A percentile compares a stretch with the other conserved stretches of the same genome.
These are phyloP conservation scores for Drosophila vallismaia DNA, from an alignment of 2,888 invertebrate species.

Conservation along the genomic window DNA sequence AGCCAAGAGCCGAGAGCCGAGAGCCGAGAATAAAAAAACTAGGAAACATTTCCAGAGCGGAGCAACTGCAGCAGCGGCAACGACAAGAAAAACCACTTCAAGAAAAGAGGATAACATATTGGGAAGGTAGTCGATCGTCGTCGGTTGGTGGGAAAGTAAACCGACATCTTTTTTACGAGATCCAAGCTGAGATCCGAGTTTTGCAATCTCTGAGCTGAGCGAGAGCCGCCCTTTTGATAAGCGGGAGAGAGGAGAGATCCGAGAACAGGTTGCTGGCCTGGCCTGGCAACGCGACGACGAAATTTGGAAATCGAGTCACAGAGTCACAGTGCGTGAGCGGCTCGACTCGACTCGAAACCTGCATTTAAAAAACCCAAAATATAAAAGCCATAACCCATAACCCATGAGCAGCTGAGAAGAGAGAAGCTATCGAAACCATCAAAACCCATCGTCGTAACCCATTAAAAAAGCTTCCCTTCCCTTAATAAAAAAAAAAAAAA, in stretches of 20 bases:
- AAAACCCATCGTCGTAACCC: no score
- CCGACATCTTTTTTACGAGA: slow-evolving; percentile 74
- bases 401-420: slow-evolving; percentile 31
- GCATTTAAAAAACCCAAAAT: slow-evolving; percentile 14
- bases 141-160: slow-evolving; percentile 76
- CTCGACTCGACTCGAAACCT: slow-evolving; percentile 31
- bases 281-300: slow-evolving; percentile 45
- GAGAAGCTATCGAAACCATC: background rate
- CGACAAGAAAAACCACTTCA: slow-evolving; percentile 80
- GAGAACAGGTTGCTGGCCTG: slow-evolving; percentile 23
- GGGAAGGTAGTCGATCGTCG: slow-evolving; percentile 8
- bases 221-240: slow-evolving; percentile 69
- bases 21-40: slow-evolving; percentile 70
- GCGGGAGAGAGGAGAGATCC: slow-evolving; percentile 31
- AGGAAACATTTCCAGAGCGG: slow-evolving; percentile 75
- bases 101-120: slow-evolving; percentile 80
- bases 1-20: slow-evolving; percentile 50
- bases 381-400: slow-evolving; percentile 35
- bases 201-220: slow-evolving; percentile 64
- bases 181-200: slow-evolving; percentile 57
- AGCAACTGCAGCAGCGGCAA: slow-evolving; percentile 47
- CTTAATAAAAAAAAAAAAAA: background rate
- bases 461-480: no score
- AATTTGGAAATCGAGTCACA: slow-evolving; percentile 61
- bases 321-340: slow-evolving; percentile 53